Evolutionary conservation across 1,140 invertebrate species (phyloP), one percentile per base, ranked within the genome.

Genomic region (Drosophila ambigua): DNA sequence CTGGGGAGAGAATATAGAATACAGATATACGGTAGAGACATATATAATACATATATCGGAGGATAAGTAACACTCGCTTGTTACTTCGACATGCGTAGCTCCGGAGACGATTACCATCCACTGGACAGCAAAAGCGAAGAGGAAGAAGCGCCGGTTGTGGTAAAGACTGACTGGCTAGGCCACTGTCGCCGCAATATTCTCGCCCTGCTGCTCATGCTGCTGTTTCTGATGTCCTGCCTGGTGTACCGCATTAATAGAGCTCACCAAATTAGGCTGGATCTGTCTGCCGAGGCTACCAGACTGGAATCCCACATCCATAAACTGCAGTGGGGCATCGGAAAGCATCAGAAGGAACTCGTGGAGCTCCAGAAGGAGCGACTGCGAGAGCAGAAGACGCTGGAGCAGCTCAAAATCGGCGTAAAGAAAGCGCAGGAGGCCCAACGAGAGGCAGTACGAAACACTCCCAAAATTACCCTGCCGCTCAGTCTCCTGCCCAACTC

Each of bases 221-320:
- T 91, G 39, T 59, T 91, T 0, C 26, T 91, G 2, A 49, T 90
- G 4, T 68, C 84, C 5, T 59, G 91, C 9, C 48, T 91, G 43
- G 81, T 82, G 0, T 87, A 91, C 50, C 68, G 85, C 15, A 90
- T 91, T 82, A 65, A 23, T 0, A 16, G 5, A 23, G 0, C 2
- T 35, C 31, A 35, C 31, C 31, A 35, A 35, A 0, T 0, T 8
- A 24, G 23, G 46, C 24, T 41, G 15, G 31, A 50, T 48, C 4
- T 99, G 0, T 97, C 96, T 48, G 96, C 96, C 73, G 98, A 99
- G 92, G 92, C 99, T 7, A 94, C 97, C 54, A 96, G 97, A 88
- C 93, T 99, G 57, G 98, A 99, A 92, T 95, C 95, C 28, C 96
- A 96, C 79, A 94, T 98, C 2, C 96, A 97, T 72, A 95, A 96